Evolutionary conservation across 2,113 vertebrate genomes (phyloP), one percentile per base, ranked within the genome.

Genomic region (Prionailurus bengalensis): DNA sequence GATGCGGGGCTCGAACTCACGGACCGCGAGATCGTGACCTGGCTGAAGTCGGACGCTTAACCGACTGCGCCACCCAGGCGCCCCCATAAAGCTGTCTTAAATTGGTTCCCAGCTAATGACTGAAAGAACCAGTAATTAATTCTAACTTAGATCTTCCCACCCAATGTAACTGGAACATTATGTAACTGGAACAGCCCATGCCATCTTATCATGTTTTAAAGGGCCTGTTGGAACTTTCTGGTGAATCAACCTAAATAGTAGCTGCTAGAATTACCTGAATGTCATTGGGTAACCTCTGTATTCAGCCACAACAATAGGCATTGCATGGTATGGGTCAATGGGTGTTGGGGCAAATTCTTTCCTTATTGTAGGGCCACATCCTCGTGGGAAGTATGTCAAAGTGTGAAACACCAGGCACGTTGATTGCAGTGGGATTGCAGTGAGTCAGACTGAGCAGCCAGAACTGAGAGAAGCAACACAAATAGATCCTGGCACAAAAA

Each of bases 111-210:
- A 96, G 63, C 27, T 78, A 81, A 91, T 66, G 76, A 94, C 23
- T 55, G 9, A 86, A 97, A 97, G 89, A 89, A 83, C 15, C 17
- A 68, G 55, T 76, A 88, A 94, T 91, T 15, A 97, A 81, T 78
- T 82, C 73, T 95, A 95, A 92, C 58, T 42, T 65, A 89, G 33
- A 48, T 92, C 65, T 96, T 25, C 82, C 71, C 45, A 92, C 5
- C 82, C 63, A 93, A 83, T 79, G 55, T 12, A 91, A 93, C 39
- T 91, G n/a, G 23, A 88, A 63, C 65, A 51, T 96, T 91, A 89
- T 81, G 80, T 79, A 58, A 91, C 12, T 12, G 42, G 39, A 78
- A 71, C 8, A 85, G 66, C 11, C 8, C 27, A 33, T 68, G 10
- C 10, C 25, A 19, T 90, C 25, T 23, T 95, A 33, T 36, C 23